These are phyloP conservation scores for Rhegmatorhina hoffmannsi DNA, from an alignment of 2,113 vertebrate genomes.

Conservation along the genomic window DNA sequence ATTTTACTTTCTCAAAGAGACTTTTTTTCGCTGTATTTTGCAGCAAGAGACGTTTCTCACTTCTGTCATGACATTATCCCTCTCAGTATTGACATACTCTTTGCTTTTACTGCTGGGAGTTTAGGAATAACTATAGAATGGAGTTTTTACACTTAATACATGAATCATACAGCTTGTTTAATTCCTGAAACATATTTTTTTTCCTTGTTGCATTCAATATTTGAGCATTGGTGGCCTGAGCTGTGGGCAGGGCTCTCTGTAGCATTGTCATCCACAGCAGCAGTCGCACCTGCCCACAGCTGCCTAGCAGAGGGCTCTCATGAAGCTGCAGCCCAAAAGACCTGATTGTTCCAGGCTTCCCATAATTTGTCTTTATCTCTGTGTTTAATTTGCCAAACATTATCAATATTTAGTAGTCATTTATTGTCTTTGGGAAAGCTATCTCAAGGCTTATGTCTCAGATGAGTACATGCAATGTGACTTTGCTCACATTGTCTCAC, in stretches of 20 bases:
- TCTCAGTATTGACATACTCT: neutral
- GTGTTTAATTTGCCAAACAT: neutral
- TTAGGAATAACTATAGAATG: neutral
- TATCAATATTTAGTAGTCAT: neutral
- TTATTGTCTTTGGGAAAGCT: neutral
- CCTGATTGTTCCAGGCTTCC: neutral
- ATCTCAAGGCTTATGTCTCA: neutral
- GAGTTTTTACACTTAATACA: neutral
- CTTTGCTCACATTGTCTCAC: neutral
- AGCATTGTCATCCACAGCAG: neutral
- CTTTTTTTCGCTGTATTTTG: neutral
- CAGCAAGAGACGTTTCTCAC: neutral
- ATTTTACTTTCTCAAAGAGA: neutral
- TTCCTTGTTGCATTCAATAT: neutral
- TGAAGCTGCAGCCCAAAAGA: neutral
- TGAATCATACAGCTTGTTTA: neutral
- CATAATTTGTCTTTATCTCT: neutral
- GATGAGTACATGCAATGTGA: neutral
- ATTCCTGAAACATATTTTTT: neutral
- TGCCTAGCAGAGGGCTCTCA: neutral
- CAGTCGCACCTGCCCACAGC: neutral
- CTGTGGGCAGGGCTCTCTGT: neutral
- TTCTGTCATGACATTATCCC: neutral
- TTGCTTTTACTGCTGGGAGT: neutral
- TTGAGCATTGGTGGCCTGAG: neutral